Evolutionary conservation across 2,797 vertebrate species (phyloP).

Genomic region (Muscicapa comitata): DNA sequence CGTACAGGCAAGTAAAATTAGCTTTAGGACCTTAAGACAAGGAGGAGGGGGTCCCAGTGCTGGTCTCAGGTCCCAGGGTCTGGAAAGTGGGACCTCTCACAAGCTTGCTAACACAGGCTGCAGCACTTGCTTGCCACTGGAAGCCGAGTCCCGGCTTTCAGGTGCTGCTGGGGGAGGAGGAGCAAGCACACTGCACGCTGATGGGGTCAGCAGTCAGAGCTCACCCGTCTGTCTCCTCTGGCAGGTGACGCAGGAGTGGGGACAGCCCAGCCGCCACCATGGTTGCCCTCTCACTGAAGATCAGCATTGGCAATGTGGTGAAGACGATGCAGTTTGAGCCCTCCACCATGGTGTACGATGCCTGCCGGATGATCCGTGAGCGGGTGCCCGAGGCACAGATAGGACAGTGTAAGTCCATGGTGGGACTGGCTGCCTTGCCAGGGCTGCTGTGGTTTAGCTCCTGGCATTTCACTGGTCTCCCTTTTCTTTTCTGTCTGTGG

Average conservation of each 20-base stretch:
- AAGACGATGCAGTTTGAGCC: conserved; percentile 99
- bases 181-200: rapidly evolving
- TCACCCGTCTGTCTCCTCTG: not conserved
- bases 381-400: conserved; percentile 91
- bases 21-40: not conserved
- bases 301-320: conserved; percentile 95
- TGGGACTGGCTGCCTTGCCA: not conserved
- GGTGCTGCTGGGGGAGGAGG: not conserved
- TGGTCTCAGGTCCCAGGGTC: not conserved
- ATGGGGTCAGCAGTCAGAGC: not conserved
- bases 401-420: conserved; percentile 87
- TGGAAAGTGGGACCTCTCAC: not conserved
- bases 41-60: not conserved
- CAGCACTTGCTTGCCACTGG: not conserved
- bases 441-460: not conserved
- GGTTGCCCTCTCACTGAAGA: conserved; percentile 97
- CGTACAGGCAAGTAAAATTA: rapidly evolving
- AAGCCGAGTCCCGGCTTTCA: rapidly evolving
- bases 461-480: not conserved
- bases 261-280: conserved; percentile 79
- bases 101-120: rapidly evolving
- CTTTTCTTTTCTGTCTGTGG: not conserved
- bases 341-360: conserved; percentile 96
- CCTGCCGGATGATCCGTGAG: conserved; percentile 93
- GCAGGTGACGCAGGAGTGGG: conserved; percentile 69